phyloP scores from a whole-genome alignment of 2,888 invertebrate genomes.

The Sarcophaga caerulescens region DNA sequence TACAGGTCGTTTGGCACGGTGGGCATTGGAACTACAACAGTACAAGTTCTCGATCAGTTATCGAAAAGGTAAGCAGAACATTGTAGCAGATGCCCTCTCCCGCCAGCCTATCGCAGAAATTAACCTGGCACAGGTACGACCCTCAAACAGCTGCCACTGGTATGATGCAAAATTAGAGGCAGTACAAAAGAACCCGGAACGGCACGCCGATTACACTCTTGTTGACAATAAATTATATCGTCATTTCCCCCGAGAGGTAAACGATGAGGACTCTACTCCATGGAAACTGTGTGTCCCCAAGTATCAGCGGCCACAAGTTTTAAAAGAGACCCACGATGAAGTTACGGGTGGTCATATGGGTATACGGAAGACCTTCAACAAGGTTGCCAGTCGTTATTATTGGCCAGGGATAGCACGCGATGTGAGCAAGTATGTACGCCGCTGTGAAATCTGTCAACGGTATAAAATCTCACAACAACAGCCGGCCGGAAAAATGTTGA shows the following conservation, averaged over 20 bases:
- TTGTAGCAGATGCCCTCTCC: slow-evolving; percentile 45
- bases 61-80: slow-evolving; percentile 26
- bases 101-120: slow-evolving; percentile 4
- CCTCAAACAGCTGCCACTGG: neutral
- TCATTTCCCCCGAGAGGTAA: neutral
- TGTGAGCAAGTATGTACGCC: neutral
- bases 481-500: slow-evolving; percentile 34
- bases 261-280: slow-evolving; percentile 2
- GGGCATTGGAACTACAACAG: slow-evolving; percentile 52
- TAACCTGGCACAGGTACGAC: neutral
- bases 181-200: neutral
- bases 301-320: neutral
- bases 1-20: slow-evolving; percentile 36
- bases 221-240: slow-evolving; percentile 9
- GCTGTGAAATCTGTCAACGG: slow-evolving; percentile 15
- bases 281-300: slow-evolving; percentile 30
- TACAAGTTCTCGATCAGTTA: slow-evolving; percentile 30
- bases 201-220: slow-evolving; percentile 23
- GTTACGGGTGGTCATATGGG: slow-evolving; percentile 35
- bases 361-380: slow-evolving; percentile 2
- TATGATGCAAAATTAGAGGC: neutral
- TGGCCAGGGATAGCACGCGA: slow-evolving; percentile 35
- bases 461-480: slow-evolving; percentile 29
- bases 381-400: neutral
- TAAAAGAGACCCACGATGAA: no score